Conservation (phyloP, 2,888 invertebrate species). For the Mythimna impura region DNA sequence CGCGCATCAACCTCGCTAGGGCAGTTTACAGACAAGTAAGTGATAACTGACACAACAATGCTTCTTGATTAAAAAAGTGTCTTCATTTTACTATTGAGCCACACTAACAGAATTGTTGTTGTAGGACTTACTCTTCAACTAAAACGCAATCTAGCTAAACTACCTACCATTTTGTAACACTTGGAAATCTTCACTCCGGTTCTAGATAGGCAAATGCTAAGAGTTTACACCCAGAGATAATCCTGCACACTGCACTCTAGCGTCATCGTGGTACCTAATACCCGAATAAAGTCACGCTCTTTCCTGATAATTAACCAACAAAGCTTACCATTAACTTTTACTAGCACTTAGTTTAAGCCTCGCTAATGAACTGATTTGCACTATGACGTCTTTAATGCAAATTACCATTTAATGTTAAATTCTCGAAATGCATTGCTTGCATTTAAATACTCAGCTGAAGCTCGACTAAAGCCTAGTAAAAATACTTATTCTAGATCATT, state of each 20-base stretch:
- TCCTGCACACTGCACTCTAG: slow-evolving; percentile 38
- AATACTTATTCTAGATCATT: not conserved
- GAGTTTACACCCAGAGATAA: slow-evolving; percentile 33
- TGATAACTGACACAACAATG: not conserved
- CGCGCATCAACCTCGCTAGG: slow-evolving; percentile 93
- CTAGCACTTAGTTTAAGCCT: slow-evolving; percentile 34
- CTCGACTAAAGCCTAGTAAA: not conserved
- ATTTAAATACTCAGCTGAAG: slow-evolving; percentile 5
- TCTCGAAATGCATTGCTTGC: slow-evolving; percentile 18
- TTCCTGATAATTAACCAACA: slow-evolving; percentile 31
- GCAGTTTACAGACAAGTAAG: slow-evolving; percentile 92
- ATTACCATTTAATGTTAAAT: slow-evolving; percentile 11
- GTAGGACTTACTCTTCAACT: not conserved
- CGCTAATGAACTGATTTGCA: slow-evolving; percentile 33
- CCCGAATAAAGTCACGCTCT: slow-evolving; percentile 34
- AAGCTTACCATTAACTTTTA: slow-evolving; percentile 43
- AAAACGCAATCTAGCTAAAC: slow-evolving; percentile 11
- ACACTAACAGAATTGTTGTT: not conserved
- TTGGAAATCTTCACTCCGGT: slow-evolving; percentile 1
- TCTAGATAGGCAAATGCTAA: slow-evolving; percentile 32
- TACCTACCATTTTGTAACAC: slow-evolving; percentile 20
- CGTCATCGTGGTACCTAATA: slow-evolving; percentile 28
- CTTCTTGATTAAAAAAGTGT: not conserved
- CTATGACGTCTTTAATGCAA: slow-evolving; percentile 10
- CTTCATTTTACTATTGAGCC: not conserved